Conservation (phyloP, 2,797 vertebrate genomes). For the Muscicapa striata region DNA sequence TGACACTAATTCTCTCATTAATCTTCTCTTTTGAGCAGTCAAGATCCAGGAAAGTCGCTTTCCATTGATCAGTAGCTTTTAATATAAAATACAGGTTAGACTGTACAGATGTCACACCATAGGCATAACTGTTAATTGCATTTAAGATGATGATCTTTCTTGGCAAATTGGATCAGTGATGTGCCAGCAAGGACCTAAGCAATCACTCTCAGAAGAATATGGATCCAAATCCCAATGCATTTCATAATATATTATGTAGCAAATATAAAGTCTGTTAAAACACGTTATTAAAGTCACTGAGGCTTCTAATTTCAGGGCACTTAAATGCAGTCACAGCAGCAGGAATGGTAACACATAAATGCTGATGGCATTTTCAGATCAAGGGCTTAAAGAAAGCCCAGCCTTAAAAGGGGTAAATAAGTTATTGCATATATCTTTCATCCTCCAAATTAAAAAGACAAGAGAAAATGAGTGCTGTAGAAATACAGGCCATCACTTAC, state of each 20-base stretch:
- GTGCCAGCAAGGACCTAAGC: background rate
- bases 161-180: conserved; percentile 8
- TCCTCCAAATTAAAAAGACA: conserved; percentile 7
- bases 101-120: conserved; percentile 16
- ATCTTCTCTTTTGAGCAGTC: conserved; percentile 30
- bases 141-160: conserved; percentile 29
- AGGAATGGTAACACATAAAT: background rate
- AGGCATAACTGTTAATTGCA: background rate
- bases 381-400: background rate
- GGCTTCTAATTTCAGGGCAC: conserved; percentile 33
- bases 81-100: conserved; percentile 55
- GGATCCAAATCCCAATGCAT: conserved; percentile 2
- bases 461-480: conserved; percentile 5
- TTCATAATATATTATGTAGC: conserved; percentile 28
- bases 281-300: background rate
- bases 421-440: background rate
- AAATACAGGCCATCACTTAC: conserved; percentile 78
- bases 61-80: conserved; percentile 55
- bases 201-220: background rate
- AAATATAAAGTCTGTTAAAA: conserved; percentile 46
- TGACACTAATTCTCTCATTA: conserved; percentile 53
- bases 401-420: background rate
- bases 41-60: conserved; percentile 35
- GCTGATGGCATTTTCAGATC: background rate
- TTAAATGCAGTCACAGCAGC: background rate